Evolutionary conservation across 2,888 invertebrate genomes (phyloP).

Genomic region (Drosophila setosimentum): DNA sequence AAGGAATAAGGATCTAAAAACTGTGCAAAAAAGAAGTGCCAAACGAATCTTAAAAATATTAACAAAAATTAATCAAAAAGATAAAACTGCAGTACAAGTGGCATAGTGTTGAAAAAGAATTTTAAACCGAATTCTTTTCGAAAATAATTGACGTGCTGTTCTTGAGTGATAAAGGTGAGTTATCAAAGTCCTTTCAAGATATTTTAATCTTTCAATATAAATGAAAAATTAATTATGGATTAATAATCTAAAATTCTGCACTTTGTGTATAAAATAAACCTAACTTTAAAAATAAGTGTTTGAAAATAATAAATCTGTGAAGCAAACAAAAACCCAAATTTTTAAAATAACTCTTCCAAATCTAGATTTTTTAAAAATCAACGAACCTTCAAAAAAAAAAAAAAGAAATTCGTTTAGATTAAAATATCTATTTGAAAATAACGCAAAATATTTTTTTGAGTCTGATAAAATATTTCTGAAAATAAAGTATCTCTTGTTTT

Average conservation of each 20-base stretch:
- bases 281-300: too few species aligned
- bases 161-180: constrained; percentile 77
- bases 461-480: neutral
- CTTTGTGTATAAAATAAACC: neutral
- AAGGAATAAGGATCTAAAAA: constrained; percentile 61
- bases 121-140: constrained; percentile 37
- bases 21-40: constrained; percentile 52
- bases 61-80: constrained; percentile 17
- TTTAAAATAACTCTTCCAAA: neutral
- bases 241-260: neutral
- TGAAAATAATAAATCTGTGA: neutral
- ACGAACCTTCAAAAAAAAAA: too few species aligned
- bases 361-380: neutral
- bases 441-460: neutral
- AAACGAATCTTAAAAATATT: constrained; percentile 36
- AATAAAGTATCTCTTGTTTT: neutral
- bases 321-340: neutral
- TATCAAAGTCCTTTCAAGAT: constrained; percentile 34
- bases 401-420: neutral
- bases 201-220: neutral
- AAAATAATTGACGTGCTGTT: constrained; percentile 51
- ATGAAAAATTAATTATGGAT: neutral
- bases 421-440: neutral
- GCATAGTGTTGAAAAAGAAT: constrained; percentile 56
- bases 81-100: constrained; percentile 59